Evolutionary conservation across 2,113 vertebrate species (phyloP).

Genomic region (Apeltes quadracus): DNA sequence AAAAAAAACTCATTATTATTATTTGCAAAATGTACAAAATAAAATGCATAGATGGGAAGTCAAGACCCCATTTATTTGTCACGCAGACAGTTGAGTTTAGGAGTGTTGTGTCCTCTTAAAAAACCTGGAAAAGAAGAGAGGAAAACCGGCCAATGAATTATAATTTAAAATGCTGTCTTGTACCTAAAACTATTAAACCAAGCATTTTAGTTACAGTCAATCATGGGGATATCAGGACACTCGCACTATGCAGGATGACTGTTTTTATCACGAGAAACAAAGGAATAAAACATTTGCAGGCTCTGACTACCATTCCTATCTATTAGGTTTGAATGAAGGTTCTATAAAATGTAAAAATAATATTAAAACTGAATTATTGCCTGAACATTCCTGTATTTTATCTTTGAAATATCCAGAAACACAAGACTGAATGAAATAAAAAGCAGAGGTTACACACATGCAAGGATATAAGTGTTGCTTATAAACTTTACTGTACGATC

Average conservation of each 20-base stretch:
- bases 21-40: conserved; percentile 25
- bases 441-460: neutral
- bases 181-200: neutral
- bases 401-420: neutral
- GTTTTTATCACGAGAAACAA: neutral
- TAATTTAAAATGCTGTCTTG: neutral
- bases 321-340: neutral
- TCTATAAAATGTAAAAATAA: neutral
- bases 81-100: neutral
- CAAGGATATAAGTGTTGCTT: neutral
- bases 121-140: conserved; percentile 54
- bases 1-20: conserved; percentile 14
- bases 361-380: neutral
- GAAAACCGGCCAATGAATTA: neutral
- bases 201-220: neutral
- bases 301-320: neutral
- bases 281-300: neutral
- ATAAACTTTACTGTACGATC: neutral
- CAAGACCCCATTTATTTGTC: neutral
- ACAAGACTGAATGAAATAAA: neutral
- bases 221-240: neutral
- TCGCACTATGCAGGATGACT: neutral
- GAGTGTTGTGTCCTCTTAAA: conserved; percentile 53
- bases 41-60: neutral
- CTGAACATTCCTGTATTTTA: neutral